Percentiles rank a stretch among this genome's conserved stretches.
Conservation (phyloP, 2,888 invertebrate genomes). For the Agrotis puta region DNA sequence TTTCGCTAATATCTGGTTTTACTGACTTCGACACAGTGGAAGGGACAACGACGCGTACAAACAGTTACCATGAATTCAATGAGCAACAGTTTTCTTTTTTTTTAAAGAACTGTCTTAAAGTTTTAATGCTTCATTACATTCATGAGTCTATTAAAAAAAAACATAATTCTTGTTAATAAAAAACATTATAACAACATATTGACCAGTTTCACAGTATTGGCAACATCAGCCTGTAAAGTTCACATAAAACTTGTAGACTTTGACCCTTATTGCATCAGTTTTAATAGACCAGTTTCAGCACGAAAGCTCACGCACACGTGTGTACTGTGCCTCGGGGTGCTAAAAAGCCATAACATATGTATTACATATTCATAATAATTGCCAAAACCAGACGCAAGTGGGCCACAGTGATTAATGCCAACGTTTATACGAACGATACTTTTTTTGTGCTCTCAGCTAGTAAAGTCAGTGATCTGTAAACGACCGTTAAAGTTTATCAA, state of each 20-base stretch:
- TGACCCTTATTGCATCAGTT: slow-evolving; percentile 23
- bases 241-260: slow-evolving; percentile 17
- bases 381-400: slow-evolving; percentile 83
- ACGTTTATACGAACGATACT: slow-evolving; percentile 70
- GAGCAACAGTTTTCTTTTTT: no score
- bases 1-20: background rate
- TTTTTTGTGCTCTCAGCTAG: slow-evolving; percentile 73
- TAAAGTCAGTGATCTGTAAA: slow-evolving; percentile 74
- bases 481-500: slow-evolving; percentile 58
- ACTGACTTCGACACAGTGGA: no score
- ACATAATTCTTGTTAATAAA: background rate
- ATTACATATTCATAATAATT: slow-evolving; percentile 75
- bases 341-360: slow-evolving; percentile 58
- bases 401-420: slow-evolving; percentile 77
- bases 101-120: no score
- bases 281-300: slow-evolving; percentile 39
- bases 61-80: no score
- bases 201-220: background rate
- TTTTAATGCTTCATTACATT: no score
- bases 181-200: background rate
- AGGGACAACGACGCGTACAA: no score
- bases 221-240: slow-evolving; percentile 19
- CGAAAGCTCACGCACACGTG: slow-evolving; percentile 35
- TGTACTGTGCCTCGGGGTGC: slow-evolving; percentile 50
- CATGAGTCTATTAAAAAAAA: no score